phyloP scores from a whole-genome alignment of 2,113 vertebrate genomes.

The Paedocypris sp. region DNA sequence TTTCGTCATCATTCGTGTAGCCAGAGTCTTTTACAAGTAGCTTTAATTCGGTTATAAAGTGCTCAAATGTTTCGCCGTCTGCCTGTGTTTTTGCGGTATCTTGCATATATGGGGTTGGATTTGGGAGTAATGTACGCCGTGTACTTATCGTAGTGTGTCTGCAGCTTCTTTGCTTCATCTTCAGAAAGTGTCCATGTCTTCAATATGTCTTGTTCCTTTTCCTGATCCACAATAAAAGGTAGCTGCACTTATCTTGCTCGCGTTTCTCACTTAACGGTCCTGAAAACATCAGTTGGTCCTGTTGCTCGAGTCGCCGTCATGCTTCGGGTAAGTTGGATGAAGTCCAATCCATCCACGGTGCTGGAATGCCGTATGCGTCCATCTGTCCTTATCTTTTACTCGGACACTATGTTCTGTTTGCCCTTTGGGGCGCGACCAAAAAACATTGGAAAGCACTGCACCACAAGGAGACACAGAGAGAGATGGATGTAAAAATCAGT shows the following conservation, averaged over 20 bases:
- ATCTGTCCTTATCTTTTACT: not conserved
- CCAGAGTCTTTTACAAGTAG: not conserved
- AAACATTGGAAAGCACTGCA: no score
- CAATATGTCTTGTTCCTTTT: conserved; percentile 15
- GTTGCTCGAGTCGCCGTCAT: not conserved
- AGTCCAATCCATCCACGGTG: not conserved
- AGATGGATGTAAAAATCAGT: no score
- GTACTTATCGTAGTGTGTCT: conserved; percentile 5
- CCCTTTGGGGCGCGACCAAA: no score
- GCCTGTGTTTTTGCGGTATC: not conserved
- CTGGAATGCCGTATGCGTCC: not conserved
- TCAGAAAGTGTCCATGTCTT: conserved; percentile 1
- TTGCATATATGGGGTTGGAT: conserved; percentile 17
- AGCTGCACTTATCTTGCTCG: conserved; percentile 19
- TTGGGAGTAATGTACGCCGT: not conserved
- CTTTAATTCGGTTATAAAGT: conserved; percentile 1
- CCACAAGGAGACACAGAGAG: no score
- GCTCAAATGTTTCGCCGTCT: not conserved
- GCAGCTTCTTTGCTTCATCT: not conserved
- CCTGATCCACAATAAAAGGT: conserved; percentile 18
- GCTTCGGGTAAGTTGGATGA: not conserved
- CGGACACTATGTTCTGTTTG: conserved; percentile 11
- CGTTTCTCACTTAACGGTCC: not conserved
- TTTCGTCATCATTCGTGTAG: conserved; percentile 1
- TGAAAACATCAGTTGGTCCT: conserved; percentile 13